Base-by-base conservation (phyloP, 2,888 invertebrate species). In the Dicyrtoma fusca region DNA sequence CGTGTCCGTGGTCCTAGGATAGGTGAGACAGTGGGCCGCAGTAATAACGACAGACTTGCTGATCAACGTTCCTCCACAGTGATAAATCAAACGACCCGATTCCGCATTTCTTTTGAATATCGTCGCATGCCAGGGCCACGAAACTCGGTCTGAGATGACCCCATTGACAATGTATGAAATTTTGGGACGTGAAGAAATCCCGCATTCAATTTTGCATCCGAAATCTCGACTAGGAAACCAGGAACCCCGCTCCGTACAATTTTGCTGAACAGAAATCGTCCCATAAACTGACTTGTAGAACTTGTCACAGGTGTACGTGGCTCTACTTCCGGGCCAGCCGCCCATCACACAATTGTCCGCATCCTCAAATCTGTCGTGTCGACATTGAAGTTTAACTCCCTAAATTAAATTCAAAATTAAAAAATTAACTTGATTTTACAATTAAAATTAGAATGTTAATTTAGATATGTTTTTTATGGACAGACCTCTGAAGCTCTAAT, bases 61-160 rank as follows among this genome's bases (percentile, higher is more conserved):
- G 17, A 69, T 57, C 17, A 69, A 19, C 1, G 69, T 53, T 44
- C 69, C 69, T 21, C 69, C 69, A 69, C 69, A 69, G 19, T 21
- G 26, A 21, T 69, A 69, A 2, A 17, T 8, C 34, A 34, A 34
- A 34, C 34, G 34, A 34, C 8, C 8, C 34, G 34, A 34, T 3
- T 5, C 34, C 8, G 34, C 34, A 34, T 8, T 34, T 34, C 34
- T 34, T 34, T 34, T 34, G 34, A 69, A 69, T 21, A 69, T 55
- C 3, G 57, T 57, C 1, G 69, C 69, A 57, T 69, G 69, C 69
- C 69, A 69, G n/a, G 69, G 69, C 69, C 69, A 69, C 4, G 69
- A 57, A 19, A 57, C 23, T 6, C 69, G 55, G 17, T 69, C 57
- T 8, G 69, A 55, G 0, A 57, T 11, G 14, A 53, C 57, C 11